Percentiles rank a stretch among this genome's conserved stretches.
phyloP scores from a whole-genome alignment of 2,797 vertebrate genomes.

The Falco novaeseelandiae region DNA sequence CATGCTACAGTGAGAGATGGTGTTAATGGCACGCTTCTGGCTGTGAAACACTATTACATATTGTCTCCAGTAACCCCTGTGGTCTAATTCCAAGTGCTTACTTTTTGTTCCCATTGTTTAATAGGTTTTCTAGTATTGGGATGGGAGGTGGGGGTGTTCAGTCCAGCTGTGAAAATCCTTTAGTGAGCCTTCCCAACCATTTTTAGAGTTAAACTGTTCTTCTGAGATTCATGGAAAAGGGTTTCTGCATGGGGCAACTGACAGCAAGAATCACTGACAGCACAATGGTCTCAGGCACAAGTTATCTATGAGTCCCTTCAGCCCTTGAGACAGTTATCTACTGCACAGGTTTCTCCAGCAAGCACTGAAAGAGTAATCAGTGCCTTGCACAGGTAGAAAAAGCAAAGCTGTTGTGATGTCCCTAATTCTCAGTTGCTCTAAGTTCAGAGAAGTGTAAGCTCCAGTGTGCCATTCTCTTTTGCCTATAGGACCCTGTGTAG shows the following conservation, averaged over 20 bases:
- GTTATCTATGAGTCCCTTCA: not conserved
- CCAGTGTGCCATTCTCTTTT: not conserved
- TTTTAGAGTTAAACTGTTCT: not conserved
- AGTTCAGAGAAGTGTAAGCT: not conserved
- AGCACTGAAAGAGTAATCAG: not conserved
- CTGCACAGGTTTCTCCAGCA: not conserved
- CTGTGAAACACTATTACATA: not conserved
- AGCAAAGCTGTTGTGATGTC: not conserved
- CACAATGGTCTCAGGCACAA: not conserved
- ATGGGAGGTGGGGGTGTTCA: not conserved
- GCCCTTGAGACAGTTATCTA: not conserved
- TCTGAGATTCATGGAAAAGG: not conserved
- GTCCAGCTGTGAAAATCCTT: not conserved
- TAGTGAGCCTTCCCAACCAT: not conserved
- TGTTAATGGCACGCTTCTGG: not conserved
- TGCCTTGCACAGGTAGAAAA: not conserved
- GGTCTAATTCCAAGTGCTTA: not conserved
- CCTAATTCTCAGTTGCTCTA: not conserved
- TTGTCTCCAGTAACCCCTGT: not conserved
- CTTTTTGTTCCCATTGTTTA: conserved; percentile 13
- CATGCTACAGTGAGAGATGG: not conserved
- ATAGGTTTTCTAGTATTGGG: not conserved
- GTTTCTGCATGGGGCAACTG: not conserved
- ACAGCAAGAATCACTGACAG: not conserved
- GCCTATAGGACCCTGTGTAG: not conserved